These are phyloP conservation scores for Tenthredo mesomela DNA, from an alignment of 2,888 invertebrate species.

Conservation along the genomic window DNA sequence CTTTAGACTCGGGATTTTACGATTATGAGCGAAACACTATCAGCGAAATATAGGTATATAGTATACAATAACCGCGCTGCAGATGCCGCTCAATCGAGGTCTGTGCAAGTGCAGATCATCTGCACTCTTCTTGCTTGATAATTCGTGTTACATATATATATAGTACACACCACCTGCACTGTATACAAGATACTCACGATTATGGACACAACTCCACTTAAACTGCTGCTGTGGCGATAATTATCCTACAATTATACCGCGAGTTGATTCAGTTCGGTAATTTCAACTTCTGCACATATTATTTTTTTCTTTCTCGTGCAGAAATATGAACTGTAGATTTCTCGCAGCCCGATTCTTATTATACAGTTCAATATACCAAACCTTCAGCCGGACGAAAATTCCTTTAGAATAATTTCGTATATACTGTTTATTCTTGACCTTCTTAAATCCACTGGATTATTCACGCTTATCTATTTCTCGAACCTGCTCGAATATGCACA, in stretches of 20 bases:
- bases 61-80: not conserved
- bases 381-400: not conserved
- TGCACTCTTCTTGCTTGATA: not conserved
- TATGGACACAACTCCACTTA: not conserved
- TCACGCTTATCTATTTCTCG: too few species aligned
- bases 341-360: not conserved
- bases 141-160: not conserved
- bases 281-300: not conserved
- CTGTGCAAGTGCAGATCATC: not conserved
- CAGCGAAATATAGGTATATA: slow-evolving; percentile 55
- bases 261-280: slow-evolving; percentile 24
- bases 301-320: not conserved
- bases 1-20: slow-evolving; percentile 61
- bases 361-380: not conserved
- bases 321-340: not conserved
- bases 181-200: not conserved
- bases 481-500: too few species aligned
- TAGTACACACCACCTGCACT: not conserved
- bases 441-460: too few species aligned
- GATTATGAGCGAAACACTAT: slow-evolving; percentile 63
- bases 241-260: slow-evolving; percentile 1
- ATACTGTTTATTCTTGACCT: not conserved
- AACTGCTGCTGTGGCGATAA: slow-evolving; percentile 23
- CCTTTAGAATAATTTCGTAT: not conserved
- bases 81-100: not conserved